Base-by-base conservation (phyloP, 2,797 vertebrate species). In the Eupleurogrammus muticus region DNA sequence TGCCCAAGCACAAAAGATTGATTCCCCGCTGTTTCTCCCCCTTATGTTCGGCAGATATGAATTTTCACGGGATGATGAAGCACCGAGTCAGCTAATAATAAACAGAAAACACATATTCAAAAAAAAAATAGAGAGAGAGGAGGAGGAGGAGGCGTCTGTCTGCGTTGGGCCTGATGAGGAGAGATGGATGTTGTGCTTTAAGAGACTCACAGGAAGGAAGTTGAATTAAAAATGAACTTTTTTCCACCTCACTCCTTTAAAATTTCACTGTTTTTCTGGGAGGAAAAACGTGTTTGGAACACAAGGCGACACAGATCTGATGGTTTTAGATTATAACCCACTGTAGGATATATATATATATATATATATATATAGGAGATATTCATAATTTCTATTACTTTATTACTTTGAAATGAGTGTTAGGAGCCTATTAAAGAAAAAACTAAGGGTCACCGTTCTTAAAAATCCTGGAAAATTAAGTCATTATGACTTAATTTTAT, bases 1-100 rank as follows among this genome's bases (percentile, higher is more conserved):
- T 94, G 93, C 89, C 91, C 92, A 93, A 94, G 89, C 92, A 93
- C 93, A 93, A 94, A 95, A 96, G 92, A 95, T 95, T 94, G 93
- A 96, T 96, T 95, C 94, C 91, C 81, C 79, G 83, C 93, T 90
- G 89, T 93, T 95, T 95, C 92, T 93, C 85, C 89, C 87, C 88
- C 93, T 93, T 93, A 94, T 94, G 94, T 92, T 95, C 92, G 89
- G 92, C 94, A 94, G 92, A 94, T 93, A 95, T 88, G 90, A 95
- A 93, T 94, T 93, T 95, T 92, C 91, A 87, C 87, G 70, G 92
- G 92, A 94, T 93, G 93, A 95, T 92, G 93, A 95, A 93, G 87
- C 83, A 91, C 88, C 0, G 3, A 92, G 84, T 82, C 67, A 79
- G 86, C 82, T 93, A 94, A 93, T 94, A 93, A 93, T 92, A 92